A percentile compares a stretch with the other conserved stretches of the same genome.
Evolutionary conservation across 2,888 invertebrate species (phyloP).

Genomic region (Emesis russula): DNA sequence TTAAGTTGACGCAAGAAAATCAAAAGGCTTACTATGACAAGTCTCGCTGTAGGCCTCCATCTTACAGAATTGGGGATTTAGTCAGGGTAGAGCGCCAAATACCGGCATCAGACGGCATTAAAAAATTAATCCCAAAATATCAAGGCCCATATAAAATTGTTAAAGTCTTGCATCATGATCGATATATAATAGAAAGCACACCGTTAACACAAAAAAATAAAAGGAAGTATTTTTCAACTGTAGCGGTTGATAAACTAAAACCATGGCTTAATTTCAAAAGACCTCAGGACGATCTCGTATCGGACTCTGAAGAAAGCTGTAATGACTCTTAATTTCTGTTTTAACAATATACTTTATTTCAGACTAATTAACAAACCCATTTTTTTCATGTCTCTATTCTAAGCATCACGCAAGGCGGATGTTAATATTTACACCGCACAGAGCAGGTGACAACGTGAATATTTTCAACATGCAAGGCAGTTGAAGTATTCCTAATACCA

Average conservation of each 20-base stretch:
- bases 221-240: neutral
- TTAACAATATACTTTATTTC: no score
- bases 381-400: no score
- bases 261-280: neutral
- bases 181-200: constrained; percentile 30
- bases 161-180: constrained; percentile 54
- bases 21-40: constrained; percentile 62
- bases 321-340: neutral
- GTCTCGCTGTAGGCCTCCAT: constrained; percentile 37
- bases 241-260: neutral
- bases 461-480: no score
- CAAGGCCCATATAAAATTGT: constrained; percentile 77
- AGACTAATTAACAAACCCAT: no score
- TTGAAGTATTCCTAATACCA: no score
- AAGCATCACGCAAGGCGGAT: no score
- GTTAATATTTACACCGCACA: no score
- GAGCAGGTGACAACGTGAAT: no score
- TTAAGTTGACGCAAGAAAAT: constrained; percentile 57
- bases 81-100: constrained; percentile 71
- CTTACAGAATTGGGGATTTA: constrained; percentile 67
- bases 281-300: neutral
- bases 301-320: neutral
- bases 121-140: constrained; percentile 72
- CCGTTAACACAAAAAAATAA: constrained; percentile 1
- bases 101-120: constrained; percentile 65